Evolutionary conservation across 2,888 invertebrate genomes (phyloP), one percentile per base, ranked within the genome.

Genomic region (Operophtera brumata): DNA sequence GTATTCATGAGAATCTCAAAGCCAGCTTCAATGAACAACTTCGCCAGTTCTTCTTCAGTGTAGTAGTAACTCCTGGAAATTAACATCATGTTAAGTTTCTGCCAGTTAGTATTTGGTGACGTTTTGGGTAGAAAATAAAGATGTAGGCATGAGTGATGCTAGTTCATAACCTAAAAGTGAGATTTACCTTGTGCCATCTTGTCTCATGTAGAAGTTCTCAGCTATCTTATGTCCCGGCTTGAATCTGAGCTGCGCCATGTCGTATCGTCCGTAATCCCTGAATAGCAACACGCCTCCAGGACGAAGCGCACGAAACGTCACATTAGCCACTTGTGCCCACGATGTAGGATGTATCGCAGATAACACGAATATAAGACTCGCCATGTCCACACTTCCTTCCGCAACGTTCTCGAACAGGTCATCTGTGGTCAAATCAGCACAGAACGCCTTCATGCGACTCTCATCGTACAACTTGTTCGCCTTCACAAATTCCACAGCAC

Each of bases 181-280:
- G 10, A 36, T 7, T 13, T 36, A 36, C 93, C 97, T 93, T 0
- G 99, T 99, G 0, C 98, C 98, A 92, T 99, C 99, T 81, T 99
- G 99, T 12, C 99, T 90, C 92, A 97, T 96, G 77, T 99, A 99
- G 68, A 98, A 96, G 77, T 97, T 96, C 2, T 99, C 97, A 0
- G 93, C 84, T 45, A 99, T 95, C 82, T 99, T 98, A 75, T 96
- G 94, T 0, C 98, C 98, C 0, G 97, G 93, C 59, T 96, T 95
- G 78, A 99, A 99, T 32, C 99, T 91, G 45, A 99, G 76, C 89
- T 99, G 98, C 0, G 99, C 97, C 95, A 99, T 97, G 79, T 99
- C 99, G 73, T 97, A 95, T 0, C 97, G 87, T 0, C 97, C 99
- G 82, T 99, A 99, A 83, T 99, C 99, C 58, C 99, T 88, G 65